Percentiles rank a stretch among this genome's conserved stretches.
phyloP scores from a whole-genome alignment of 1,140 invertebrate species.

The Cyclina sinensis region DNA sequence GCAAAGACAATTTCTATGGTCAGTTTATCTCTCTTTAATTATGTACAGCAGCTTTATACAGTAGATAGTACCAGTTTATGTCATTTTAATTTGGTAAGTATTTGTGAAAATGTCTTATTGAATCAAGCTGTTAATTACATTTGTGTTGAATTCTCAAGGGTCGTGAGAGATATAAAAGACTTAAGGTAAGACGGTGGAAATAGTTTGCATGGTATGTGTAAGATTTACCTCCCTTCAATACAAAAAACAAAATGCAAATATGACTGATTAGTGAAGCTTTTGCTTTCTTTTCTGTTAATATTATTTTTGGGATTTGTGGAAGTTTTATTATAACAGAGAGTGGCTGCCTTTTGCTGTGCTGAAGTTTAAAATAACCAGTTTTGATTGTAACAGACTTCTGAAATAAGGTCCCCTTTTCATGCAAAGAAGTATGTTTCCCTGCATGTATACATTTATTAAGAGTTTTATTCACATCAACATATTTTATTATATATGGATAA shows the following conservation, averaged over 20 bases:
- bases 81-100: too few species aligned
- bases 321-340: conserved; percentile 12
- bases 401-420: too few species aligned
- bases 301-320: neutral
- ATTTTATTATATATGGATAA: too few species aligned
- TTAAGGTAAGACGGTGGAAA: conserved; percentile 47
- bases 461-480: too few species aligned
- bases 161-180: conserved; percentile 47
- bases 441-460: too few species aligned
- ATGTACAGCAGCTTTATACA: too few species aligned
- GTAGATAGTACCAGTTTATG: too few species aligned
- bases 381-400: too few species aligned
- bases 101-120: too few species aligned
- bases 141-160: conserved; percentile 20
- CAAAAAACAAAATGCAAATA: neutral
- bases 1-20: too few species aligned
- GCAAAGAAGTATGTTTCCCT: too few species aligned
- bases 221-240: conserved; percentile 4
- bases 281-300: neutral
- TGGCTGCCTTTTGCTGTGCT: conserved; percentile 3
- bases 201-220: conserved; percentile 31
- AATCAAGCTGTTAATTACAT: neutral
- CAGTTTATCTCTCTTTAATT: too few species aligned
- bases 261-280: neutral
- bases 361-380: neutral